phyloP scores from a whole-genome alignment of 2,888 invertebrate species.

The Eugnorisma glareosa region DNA sequence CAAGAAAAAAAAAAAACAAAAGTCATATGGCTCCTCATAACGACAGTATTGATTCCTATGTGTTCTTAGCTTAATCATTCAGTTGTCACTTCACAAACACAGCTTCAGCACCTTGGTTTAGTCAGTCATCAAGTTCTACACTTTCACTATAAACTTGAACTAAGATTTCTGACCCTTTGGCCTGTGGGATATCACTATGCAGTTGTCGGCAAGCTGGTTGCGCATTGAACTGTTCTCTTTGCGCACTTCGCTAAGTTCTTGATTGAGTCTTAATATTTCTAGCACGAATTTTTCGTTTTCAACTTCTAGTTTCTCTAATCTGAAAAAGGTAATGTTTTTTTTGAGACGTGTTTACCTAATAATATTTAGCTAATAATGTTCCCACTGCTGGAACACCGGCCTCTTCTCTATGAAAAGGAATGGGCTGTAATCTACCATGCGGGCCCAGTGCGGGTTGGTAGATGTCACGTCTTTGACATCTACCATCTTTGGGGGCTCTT shows the following conservation, averaged over 20 bases:
- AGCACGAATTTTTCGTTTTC: conserved; percentile 94
- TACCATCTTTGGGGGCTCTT: too few species aligned
- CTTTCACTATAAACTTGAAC: conserved; percentile 69
- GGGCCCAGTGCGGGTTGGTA: too few species aligned
- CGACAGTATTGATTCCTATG: conserved; percentile 62
- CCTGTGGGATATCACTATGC: conserved; percentile 86
- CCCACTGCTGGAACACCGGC: background rate
- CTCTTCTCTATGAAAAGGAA: background rate
- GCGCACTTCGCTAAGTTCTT: conserved; percentile 93
- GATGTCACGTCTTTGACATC: too few species aligned
- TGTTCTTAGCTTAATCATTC: conserved; percentile 50
- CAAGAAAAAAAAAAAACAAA: conserved; percentile 39
- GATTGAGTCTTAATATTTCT: conserved; percentile 93
- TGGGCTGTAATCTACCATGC: background rate
- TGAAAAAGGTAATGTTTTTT: conserved; percentile 69
- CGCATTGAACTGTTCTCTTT: conserved; percentile 94
- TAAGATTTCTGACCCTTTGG: conserved; percentile 85
- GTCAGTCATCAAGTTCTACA: conserved; percentile 64
- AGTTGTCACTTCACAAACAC: conserved; percentile 68
- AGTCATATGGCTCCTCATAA: conserved; percentile 25
- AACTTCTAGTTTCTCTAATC: conserved; percentile 85
- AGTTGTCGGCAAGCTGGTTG: conserved; percentile 92
- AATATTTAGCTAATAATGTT: background rate
- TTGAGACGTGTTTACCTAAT: background rate
- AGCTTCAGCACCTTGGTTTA: conserved; percentile 75